Evolutionary conservation across 2,888 invertebrate species (phyloP).

Genomic region (Drosophila merina): DNA sequence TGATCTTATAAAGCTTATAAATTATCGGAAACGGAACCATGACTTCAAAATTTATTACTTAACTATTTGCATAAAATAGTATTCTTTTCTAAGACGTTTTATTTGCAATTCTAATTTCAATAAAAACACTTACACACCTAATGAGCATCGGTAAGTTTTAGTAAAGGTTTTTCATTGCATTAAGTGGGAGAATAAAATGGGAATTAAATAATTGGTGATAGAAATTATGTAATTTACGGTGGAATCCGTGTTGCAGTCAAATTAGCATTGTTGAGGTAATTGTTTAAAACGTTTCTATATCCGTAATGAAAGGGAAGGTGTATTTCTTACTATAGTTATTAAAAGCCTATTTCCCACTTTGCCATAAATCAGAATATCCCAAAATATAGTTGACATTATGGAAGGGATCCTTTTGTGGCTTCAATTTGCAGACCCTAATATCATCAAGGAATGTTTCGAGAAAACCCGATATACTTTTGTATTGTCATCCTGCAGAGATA

Average conservation of each 20-base stretch:
- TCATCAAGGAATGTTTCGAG: background rate
- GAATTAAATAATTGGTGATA: constrained; percentile 5
- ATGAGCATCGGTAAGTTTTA: background rate
- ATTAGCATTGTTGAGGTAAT: background rate
- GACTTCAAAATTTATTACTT: background rate
- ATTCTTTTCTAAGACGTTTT: background rate
- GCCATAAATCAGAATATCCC: background rate
- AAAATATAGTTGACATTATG: background rate
- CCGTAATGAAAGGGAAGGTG: background rate
- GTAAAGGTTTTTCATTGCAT: background rate
- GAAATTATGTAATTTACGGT: constrained; percentile 12
- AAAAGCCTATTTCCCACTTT: background rate
- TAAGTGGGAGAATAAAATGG: constrained; percentile 15
- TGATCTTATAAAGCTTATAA: background rate
- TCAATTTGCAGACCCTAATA: background rate
- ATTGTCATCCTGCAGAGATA: constrained; percentile 2
- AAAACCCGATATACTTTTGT: background rate
- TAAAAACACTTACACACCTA: background rate
- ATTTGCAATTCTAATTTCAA: constrained; percentile 14
- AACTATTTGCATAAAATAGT: background rate
- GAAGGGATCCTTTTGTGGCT: background rate
- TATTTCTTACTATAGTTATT: too few relatives aligned
- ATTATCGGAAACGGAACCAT: background rate
- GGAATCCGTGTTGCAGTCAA: constrained; percentile 19
- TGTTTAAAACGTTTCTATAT: background rate